phyloP scores from a whole-genome alignment of 2,888 invertebrate species.

The Thyatira batis region DNA sequence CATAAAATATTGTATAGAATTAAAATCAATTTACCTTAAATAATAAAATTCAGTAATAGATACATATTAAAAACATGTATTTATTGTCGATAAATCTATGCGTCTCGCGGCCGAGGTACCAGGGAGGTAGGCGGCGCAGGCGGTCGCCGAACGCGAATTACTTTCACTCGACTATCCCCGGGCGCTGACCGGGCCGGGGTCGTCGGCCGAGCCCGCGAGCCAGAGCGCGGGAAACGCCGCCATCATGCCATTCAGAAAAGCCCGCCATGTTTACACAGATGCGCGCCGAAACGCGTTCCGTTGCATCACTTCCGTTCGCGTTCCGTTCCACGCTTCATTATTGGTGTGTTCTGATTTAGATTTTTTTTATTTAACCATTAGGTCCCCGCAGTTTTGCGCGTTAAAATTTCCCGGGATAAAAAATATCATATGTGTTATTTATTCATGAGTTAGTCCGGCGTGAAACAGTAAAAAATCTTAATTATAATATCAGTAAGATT shows the following conservation, averaged over 20 bases:
- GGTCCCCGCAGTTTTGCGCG: background rate
- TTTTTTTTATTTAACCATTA: constrained; percentile 47
- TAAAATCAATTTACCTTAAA: too few relatives aligned
- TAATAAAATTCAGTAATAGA: constrained; percentile 13
- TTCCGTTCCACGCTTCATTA: constrained; percentile 68
- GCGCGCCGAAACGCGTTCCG: constrained; percentile 77
- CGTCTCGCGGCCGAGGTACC: constrained; percentile 45
- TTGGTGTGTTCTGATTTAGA: constrained; percentile 64
- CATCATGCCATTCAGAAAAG: constrained; percentile 77
- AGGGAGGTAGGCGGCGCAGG: constrained; percentile 71
- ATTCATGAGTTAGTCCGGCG: too few relatives aligned
- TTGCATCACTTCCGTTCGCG: constrained; percentile 81
- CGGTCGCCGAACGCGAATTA: constrained; percentile 77
- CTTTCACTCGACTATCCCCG: constrained; percentile 81
- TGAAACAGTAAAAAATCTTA: too few relatives aligned
- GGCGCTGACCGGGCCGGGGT: constrained; percentile 75
- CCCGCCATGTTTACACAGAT: constrained; percentile 81
- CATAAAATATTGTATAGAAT: too few relatives aligned
- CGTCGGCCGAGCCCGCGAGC: constrained; percentile 65
- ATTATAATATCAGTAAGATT: too few relatives aligned
- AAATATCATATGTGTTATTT: too few relatives aligned
- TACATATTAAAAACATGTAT: constrained; percentile 28
- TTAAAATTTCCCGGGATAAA: too few relatives aligned
- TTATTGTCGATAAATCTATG: constrained; percentile 33
- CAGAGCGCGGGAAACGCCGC: constrained; percentile 76